These are phyloP conservation scores for Popillia japonica DNA, from an alignment of 1,140 invertebrate species.

Conservation along the genomic window DNA sequence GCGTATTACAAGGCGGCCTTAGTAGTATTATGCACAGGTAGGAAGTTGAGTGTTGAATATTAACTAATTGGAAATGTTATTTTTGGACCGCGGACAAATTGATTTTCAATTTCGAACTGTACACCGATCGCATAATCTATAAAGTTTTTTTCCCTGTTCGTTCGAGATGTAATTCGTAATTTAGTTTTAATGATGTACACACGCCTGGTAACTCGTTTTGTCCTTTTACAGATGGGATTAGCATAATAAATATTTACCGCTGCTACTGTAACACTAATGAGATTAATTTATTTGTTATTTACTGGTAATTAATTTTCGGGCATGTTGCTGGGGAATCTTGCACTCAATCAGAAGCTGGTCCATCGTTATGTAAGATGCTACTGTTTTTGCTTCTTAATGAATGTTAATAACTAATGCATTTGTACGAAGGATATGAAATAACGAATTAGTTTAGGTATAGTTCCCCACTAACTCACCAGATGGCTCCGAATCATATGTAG, in stretches of 20 bases:
- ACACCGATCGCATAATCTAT: neutral
- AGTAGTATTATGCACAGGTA: neutral
- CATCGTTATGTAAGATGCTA: neutral
- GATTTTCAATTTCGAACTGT: neutral
- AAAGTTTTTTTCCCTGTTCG: neutral
- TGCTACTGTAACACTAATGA: neutral
- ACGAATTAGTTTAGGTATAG: no score
- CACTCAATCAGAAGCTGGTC: neutral
- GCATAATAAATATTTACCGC: neutral
- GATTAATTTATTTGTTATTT: conserved; percentile 8
- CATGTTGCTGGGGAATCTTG: neutral
- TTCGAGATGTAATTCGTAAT: neutral
- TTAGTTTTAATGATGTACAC: neutral
- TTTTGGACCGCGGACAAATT: neutral
- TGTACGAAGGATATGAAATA: no score
- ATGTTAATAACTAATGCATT: no score
- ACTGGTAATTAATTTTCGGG: neutral
- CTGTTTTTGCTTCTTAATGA: no score
- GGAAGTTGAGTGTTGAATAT: neutral
- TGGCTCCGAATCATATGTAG: no score
- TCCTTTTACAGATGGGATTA: neutral
- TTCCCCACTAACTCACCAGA: no score
- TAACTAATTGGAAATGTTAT: conserved; percentile 4
- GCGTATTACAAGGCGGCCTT: neutral
- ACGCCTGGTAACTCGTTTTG: neutral